Base-by-base conservation (phyloP, 2,888 invertebrate species). In the Rhabditophanes sp. region DNA sequence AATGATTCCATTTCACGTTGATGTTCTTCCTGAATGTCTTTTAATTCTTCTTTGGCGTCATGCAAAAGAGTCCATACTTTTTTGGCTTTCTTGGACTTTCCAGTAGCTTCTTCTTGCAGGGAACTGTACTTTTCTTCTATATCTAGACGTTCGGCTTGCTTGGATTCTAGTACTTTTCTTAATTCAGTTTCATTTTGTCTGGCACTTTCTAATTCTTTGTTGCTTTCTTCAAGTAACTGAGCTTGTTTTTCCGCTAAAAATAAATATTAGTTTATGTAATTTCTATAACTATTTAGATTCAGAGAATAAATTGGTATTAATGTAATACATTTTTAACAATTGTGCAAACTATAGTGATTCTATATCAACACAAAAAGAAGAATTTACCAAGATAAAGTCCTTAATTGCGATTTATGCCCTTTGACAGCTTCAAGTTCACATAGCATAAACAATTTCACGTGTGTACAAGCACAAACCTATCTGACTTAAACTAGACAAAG, bases 1-100 rank as follows among this genome's bases (percentile, higher is more conserved):
- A 93, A 76, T 1, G 83, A 83, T 67, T 93, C 93, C 77, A 87
- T 85, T 71, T 93, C 90, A 25, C 88, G 70, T 70, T 90, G 88
- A 65, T 90, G 87, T 58, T 96, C 93, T 43, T 83, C 75, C 64
- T 85, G 82, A 36, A 72, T 42, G 53, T 74, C 73, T 11, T 65
- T 39, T 32, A 70, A 64, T 61, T 71, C 70, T 11, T 67, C 65
- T 37, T 70, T 69, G 3, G 68, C 81, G 42, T 67, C 79, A 72
- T 82, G 78, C 25, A 87, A 71, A 69, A 84, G 76, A 31, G 25
- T 35, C 38, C 41, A 53, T 6, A 35, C 53, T 22, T 39, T 31
- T 25, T 44, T 42, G 17, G 39, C 74, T 66, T 90, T 90, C 56
- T 83, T 80, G 0, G 82, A 82, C 63, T 90, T 80, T 0, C 83